Evolutionary conservation across 2,888 invertebrate genomes (phyloP).

Genomic region (Eupithecia centaureata): DNA sequence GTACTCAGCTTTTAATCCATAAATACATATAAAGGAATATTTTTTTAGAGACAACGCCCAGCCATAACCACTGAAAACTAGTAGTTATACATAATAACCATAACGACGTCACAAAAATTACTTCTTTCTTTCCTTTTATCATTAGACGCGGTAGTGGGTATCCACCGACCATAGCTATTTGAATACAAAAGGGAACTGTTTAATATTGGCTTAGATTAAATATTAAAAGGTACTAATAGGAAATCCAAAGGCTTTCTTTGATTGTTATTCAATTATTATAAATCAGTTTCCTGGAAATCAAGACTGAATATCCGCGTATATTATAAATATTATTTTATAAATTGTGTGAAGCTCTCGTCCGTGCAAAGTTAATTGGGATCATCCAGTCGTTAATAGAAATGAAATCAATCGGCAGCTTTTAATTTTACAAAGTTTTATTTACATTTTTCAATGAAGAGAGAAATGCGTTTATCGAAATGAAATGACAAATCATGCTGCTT

Average conservation of each 20-base stretch:
- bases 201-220: not conserved
- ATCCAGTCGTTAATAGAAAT: slow-evolving; percentile 18
- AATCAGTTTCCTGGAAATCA: slow-evolving; percentile 11
- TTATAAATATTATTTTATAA: slow-evolving; percentile 17
- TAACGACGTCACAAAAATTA: no score
- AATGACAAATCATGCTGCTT: not conserved
- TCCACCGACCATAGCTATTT: not conserved
- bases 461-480: not conserved
- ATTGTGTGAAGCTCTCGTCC: slow-evolving; percentile 18
- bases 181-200: not conserved
- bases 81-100: no score
- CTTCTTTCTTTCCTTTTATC: no score
- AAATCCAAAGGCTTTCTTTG: not conserved
- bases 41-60: no score
- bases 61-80: no score
- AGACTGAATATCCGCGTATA: not conserved
- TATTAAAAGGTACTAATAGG: not conserved
- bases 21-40: no score
- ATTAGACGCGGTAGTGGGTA: no score
- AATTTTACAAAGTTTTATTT: slow-evolving; percentile 1
- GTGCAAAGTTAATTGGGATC: slow-evolving; percentile 27
- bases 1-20: no score
- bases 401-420: slow-evolving; percentile 18
- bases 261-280: slow-evolving; percentile 5
- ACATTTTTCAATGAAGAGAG: not conserved